Evolutionary conservation across 2,888 invertebrate genomes (phyloP).

Genomic region (Camponotus fellah): DNA sequence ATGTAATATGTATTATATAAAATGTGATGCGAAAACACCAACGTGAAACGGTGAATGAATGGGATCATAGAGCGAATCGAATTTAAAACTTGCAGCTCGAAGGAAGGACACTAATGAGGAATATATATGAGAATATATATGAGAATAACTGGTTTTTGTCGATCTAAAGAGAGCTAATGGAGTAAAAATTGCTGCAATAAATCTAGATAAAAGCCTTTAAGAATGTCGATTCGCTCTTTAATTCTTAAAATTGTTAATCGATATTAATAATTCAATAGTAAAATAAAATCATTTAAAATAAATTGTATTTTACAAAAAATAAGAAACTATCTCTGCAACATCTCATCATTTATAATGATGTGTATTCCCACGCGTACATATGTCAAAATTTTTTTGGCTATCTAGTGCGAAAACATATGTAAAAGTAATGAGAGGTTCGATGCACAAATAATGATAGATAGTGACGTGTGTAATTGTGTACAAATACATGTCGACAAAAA

Average conservation of each 20-base stretch:
- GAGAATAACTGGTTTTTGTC: background rate
- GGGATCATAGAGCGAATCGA: slow-evolving; percentile 14
- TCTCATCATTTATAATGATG: background rate
- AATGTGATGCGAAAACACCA: background rate
- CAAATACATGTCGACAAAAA: slow-evolving; percentile 25
- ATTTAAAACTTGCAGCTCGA: background rate
- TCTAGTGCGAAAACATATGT: background rate
- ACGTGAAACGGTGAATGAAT: background rate
- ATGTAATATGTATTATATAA: background rate
- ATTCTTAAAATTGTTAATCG: slow-evolving; percentile 10
- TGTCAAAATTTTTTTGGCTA: slow-evolving; percentile 4
- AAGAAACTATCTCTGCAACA: background rate
- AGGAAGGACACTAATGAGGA: background rate
- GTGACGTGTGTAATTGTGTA: slow-evolving; percentile 7
- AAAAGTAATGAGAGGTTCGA: slow-evolving; percentile 18
- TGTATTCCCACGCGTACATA: slow-evolving; percentile 33
- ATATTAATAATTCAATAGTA: background rate
- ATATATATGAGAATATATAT: too few species aligned
- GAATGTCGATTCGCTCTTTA: slow-evolving; percentile 1
- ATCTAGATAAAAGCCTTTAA: background rate
- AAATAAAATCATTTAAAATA: slow-evolving; percentile 2
- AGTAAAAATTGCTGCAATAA: background rate
- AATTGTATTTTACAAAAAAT: background rate
- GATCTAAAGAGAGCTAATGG: background rate
- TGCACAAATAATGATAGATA: slow-evolving; percentile 14